Conservation (phyloP, 2,113 vertebrate genomes). For the Podarcis cretensis region DNA sequence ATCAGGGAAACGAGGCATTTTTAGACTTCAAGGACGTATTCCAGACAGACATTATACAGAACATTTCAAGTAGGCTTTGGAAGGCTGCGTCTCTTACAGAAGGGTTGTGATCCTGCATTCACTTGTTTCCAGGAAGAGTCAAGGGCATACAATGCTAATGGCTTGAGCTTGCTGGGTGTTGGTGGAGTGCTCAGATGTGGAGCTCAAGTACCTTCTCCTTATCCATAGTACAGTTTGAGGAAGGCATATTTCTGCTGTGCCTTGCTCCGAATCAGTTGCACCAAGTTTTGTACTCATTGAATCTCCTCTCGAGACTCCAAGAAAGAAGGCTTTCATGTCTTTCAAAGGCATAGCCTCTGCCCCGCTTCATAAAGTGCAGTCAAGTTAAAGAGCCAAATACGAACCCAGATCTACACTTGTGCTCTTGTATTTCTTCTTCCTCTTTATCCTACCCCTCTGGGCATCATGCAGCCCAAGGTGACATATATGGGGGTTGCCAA, state of each 20-base stretch:
- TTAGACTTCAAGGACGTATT: too few species aligned
- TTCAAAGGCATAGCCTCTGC: background rate
- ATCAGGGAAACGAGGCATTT: too few species aligned
- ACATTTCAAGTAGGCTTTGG: background rate
- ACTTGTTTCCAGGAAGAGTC: background rate
- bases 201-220: background rate
- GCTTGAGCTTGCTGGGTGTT: background rate
- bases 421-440: too few species aligned
- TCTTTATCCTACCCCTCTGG: too few species aligned
- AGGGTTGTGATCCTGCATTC: background rate
- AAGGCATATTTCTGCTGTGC: background rate
- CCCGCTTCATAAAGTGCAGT: background rate
- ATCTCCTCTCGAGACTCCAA: background rate
- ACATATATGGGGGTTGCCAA: too few species aligned
- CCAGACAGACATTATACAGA: background rate
- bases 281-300: background rate
- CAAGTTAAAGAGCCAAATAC: background rate
- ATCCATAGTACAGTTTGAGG: background rate
- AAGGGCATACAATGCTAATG: background rate
- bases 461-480: too few species aligned
- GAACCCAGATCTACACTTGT: background rate
- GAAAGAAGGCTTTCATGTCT: background rate
- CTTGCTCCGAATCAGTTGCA: background rate
- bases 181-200: background rate
- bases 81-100: background rate